These are phyloP conservation scores for Papilio helenus DNA, from an alignment of 1,140 invertebrate species.

Conservation along the genomic window DNA sequence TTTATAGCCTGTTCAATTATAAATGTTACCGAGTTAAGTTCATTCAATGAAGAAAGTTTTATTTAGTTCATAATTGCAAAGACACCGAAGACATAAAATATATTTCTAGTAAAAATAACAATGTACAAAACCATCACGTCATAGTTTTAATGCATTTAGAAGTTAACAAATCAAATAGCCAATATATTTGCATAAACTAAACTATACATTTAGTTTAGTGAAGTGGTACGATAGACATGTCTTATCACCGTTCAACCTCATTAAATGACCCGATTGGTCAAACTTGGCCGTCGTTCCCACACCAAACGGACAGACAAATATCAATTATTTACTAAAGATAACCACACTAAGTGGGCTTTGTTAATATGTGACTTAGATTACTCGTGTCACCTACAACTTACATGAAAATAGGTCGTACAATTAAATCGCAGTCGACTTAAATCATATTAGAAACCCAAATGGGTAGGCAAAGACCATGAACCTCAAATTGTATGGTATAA, in stretches of 20 bases:
- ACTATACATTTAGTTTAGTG: neutral
- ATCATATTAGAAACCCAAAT: neutral
- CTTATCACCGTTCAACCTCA: slow-evolving; percentile 32
- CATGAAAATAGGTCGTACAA: slow-evolving; percentile 36
- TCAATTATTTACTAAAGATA: slow-evolving; percentile 54
- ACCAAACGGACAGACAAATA: slow-evolving; percentile 38
- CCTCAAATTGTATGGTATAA: no score
- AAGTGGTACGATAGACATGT: neutral
- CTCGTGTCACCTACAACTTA: slow-evolving; percentile 35
- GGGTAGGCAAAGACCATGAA: no score
- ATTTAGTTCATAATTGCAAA: no score
- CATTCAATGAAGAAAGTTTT: no score
- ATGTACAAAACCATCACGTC: no score
- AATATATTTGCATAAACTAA: neutral
- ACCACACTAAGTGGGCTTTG: slow-evolving; percentile 48
- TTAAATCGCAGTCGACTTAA: slow-evolving; percentile 13
- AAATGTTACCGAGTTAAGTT: no score
- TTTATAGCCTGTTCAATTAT: no score
- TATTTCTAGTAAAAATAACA: no score
- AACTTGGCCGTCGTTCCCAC: slow-evolving; percentile 36
- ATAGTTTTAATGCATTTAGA: no score
- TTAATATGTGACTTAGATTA: slow-evolving; percentile 53
- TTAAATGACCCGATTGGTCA: slow-evolving; percentile 38
- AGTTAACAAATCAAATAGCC: no score
- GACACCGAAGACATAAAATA: no score